Conservation (phyloP, 2,113 vertebrate species). For the Actenoides hombroni region DNA sequence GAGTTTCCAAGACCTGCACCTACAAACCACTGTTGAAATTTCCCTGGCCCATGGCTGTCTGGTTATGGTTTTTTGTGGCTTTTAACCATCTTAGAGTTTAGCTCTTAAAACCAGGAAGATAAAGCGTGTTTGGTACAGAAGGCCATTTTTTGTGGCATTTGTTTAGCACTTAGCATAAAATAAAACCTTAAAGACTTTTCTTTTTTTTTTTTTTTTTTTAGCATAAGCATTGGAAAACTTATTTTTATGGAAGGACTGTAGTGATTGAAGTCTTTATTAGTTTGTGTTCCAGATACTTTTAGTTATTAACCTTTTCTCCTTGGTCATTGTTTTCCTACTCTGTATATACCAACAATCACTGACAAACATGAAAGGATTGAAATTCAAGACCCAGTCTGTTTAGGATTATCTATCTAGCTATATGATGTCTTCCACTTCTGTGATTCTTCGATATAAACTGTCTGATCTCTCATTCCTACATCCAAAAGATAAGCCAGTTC, state of each 20-base stretch:
- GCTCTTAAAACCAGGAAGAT: background rate
- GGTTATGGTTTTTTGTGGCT: rapidly evolving
- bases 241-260: background rate
- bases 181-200: background rate
- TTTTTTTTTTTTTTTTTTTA: background rate
- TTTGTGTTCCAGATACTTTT: background rate
- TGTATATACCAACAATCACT: background rate
- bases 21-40: background rate
- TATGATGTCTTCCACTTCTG: background rate
- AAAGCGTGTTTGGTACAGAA: background rate
- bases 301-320: background rate
- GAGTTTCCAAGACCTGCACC: background rate
- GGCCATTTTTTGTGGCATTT: background rate
- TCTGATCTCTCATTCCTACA: background rate
- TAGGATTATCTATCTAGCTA: background rate
- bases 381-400: background rate
- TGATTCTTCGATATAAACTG: background rate
- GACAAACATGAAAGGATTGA: background rate
- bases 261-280: background rate
- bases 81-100: background rate
- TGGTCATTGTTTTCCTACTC: background rate
- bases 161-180: background rate
- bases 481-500: background rate
- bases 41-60: background rate
- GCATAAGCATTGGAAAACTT: background rate